Conservation (phyloP, 2,113 vertebrate genomes). For the Hippolais icterina region DNA sequence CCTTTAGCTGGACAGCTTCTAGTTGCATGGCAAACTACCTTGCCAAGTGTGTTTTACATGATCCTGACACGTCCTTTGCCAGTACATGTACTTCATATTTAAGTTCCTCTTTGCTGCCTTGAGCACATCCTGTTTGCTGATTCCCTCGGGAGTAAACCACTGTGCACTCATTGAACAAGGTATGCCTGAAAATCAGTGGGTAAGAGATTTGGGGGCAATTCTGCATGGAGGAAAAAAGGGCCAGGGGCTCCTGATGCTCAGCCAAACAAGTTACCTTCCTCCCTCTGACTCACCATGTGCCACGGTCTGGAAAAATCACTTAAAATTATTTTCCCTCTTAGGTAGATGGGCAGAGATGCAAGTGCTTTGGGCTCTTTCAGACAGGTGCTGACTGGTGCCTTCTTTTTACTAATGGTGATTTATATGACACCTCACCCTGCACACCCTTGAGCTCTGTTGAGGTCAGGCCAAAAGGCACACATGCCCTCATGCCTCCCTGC, state of each 20-base stretch:
- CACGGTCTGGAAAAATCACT: not conserved
- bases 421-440: not conserved
- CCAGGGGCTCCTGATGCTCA: not conserved
- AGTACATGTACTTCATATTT: not conserved
- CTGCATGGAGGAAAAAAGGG: not conserved
- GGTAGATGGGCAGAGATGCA: not conserved
- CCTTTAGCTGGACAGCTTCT: not conserved
- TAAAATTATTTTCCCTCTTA: not conserved
- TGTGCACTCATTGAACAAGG: not conserved
- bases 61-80: not conserved
- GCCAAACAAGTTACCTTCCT: not conserved
- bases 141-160: not conserved
- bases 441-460: not conserved
- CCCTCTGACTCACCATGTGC: not conserved
- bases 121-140: not conserved
- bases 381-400: not conserved
- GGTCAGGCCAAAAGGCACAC: not conserved
- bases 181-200: not conserved
- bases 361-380: not conserved
- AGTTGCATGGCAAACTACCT: not conserved
- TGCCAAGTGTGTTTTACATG: not conserved
- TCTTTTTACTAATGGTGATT: not conserved
- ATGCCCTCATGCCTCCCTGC: not conserved
- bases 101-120: not conserved
- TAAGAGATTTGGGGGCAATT: not conserved